phyloP scores from a whole-genome alignment of 2,888 invertebrate genomes.

The Papilio gigon region DNA sequence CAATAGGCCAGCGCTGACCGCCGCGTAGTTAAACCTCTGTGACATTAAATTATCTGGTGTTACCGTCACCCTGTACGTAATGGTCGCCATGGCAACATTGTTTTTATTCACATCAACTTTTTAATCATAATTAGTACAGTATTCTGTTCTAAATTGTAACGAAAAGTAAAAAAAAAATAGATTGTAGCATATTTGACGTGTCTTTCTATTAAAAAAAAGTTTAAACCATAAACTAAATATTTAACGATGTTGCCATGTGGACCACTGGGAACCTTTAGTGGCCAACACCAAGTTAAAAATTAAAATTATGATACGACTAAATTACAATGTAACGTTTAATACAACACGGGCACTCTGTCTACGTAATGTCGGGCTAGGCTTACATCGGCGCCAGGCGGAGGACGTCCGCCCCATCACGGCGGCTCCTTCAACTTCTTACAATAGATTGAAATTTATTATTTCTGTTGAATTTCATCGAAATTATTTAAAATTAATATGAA shows the following conservation, averaged over 20 bases:
- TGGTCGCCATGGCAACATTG: constrained; percentile 62
- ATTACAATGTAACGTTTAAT: neutral
- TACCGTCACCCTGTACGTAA: constrained; percentile 71
- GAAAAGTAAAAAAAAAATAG: neutral
- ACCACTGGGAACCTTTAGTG: constrained; percentile 45
- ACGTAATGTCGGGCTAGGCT: constrained; percentile 32
- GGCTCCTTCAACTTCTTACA: constrained; percentile 34
- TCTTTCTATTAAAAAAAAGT: too few relatives aligned
- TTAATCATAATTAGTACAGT: neutral
- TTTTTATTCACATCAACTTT: neutral
- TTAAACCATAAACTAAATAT: too few relatives aligned
- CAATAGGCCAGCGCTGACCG: constrained; percentile 79
- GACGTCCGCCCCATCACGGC: constrained; percentile 24
- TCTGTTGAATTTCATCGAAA: constrained; percentile 29
- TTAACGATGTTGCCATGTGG: constrained; percentile 56
- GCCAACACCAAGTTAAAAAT: constrained; percentile 58
- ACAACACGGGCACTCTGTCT: constrained; percentile 34
- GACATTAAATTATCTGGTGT: constrained; percentile 68
- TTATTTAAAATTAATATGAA: neutral
- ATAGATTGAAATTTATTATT: neutral
- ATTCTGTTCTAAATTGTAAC: neutral
- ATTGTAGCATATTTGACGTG: too few relatives aligned
- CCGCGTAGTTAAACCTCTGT: constrained; percentile 82
- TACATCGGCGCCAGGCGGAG: constrained; percentile 29
- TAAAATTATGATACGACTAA: constrained; percentile 35